Evolutionary conservation across 2,797 vertebrate species (phyloP).

Genomic region (Lepus oiostolus): DNA sequence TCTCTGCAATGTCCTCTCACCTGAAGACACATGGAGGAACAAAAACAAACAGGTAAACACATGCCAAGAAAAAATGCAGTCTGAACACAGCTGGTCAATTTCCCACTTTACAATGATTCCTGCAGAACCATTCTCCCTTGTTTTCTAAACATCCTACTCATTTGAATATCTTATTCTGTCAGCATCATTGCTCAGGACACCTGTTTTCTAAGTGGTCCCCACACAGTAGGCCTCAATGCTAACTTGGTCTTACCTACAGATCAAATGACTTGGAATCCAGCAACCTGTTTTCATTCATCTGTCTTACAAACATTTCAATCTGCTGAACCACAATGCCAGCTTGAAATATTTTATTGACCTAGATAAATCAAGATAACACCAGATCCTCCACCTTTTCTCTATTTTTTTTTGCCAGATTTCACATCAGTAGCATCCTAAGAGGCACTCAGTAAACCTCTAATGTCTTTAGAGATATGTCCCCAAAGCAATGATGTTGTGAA

Average conservation of each 20-base stretch:
- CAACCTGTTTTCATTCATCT: not conserved
- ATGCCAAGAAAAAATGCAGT: not conserved
- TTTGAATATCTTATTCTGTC: not conserved
- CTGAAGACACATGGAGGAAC: not conserved
- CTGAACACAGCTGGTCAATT: not conserved
- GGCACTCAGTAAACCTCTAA: conserved; percentile 30
- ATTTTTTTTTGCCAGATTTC: not conserved
- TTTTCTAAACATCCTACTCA: not conserved
- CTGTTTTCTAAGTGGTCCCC: not conserved
- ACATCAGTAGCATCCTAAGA: not conserved
- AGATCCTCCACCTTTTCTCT: not conserved
- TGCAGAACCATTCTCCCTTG: not conserved
- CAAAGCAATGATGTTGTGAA: not conserved
- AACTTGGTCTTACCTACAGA: not conserved
- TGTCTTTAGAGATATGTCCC: conserved; percentile 13
- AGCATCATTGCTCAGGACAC: not conserved
- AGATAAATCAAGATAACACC: not conserved
- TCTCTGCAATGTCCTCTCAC: too few relatives aligned
- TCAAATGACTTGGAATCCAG: not conserved
- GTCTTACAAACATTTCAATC: not conserved
- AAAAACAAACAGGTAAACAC: not conserved
- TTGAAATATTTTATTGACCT: conserved; percentile 38
- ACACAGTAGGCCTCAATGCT: not conserved
- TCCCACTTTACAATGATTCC: not conserved
- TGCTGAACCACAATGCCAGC: not conserved